Percentiles rank a stretch among this genome's conserved stretches.
Evolutionary conservation across 2,888 invertebrate species (phyloP).

Genomic region (Euplagia quadripunctaria): DNA sequence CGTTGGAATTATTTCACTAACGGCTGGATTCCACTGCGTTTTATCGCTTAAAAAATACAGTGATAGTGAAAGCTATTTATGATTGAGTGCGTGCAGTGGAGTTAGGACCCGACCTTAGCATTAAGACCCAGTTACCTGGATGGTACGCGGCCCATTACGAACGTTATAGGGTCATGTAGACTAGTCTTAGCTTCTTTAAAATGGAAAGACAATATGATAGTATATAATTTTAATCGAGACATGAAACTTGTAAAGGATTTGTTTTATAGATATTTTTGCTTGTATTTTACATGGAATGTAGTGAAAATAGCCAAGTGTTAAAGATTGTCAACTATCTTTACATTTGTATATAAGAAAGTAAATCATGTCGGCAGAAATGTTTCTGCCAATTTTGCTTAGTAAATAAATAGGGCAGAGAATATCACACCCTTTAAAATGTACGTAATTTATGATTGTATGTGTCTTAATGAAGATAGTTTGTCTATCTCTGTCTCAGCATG

Average conservation of each 20-base stretch:
- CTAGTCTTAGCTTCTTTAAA: neutral
- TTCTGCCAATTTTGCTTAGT: neutral
- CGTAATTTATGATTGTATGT: conserved; percentile 25
- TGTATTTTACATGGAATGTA: neutral
- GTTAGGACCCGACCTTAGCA: neutral
- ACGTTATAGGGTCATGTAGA: neutral
- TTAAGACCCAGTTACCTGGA: neutral
- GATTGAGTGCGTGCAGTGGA: too few relatives aligned
- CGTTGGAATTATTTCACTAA: too few relatives aligned
- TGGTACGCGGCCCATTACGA: neutral
- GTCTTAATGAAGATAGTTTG: conserved; percentile 27
- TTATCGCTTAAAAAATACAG: neutral
- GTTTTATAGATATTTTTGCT: neutral
- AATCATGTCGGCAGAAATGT: neutral
- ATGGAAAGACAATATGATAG: neutral
- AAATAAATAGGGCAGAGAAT: neutral
- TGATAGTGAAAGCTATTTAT: neutral
- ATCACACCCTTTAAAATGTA: conserved; percentile 15
- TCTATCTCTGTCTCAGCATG: conserved; percentile 26
- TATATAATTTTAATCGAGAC: neutral
- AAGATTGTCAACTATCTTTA: conserved; percentile 2
- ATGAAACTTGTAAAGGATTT: neutral
- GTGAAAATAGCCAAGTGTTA: neutral
- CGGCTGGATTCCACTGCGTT: neutral
- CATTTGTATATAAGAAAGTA: neutral